Evolutionary conservation across 1,140 invertebrate species (phyloP).

Genomic region (Cylas formicarius): DNA sequence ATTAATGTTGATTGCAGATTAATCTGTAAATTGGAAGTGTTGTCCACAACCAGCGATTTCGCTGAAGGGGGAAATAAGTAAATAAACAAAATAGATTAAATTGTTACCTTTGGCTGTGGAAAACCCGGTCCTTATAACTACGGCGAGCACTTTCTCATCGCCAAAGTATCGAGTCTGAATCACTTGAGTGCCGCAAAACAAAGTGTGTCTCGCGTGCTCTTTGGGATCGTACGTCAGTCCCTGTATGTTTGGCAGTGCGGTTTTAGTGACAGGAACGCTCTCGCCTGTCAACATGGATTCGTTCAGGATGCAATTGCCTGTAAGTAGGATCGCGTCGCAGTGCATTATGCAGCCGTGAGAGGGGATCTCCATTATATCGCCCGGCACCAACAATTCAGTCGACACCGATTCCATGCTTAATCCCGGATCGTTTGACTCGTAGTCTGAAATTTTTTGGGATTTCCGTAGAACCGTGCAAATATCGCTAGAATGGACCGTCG

Average conservation of each 20-base stretch:
- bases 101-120: constrained; percentile 80
- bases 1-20: no score
- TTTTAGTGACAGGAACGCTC: constrained; percentile 90
- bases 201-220: constrained; percentile 81
- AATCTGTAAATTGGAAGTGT: no score
- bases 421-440: constrained; percentile 18
- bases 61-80: no score
- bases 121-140: constrained; percentile 75
- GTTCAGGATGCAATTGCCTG: constrained; percentile 87
- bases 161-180: constrained; percentile 90
- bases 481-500: constrained; percentile 62
- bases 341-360: constrained; percentile 71
- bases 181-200: constrained; percentile 93
- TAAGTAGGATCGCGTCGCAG: constrained; percentile 76
- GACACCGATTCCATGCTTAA: constrained; percentile 38
- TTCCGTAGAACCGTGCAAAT: constrained; percentile 53
- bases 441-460: constrained; percentile 17
- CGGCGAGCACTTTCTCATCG: constrained; percentile 61
- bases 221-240: constrained; percentile 65
- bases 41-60: no score
- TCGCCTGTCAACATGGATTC: constrained; percentile 95
- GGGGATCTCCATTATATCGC: constrained; percentile 75
- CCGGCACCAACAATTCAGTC: constrained; percentile 66
- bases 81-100: background rate
- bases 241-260: constrained; percentile 63